phyloP scores from a whole-genome alignment of 2,113 vertebrate species.

The Osmerus mordax region DNA sequence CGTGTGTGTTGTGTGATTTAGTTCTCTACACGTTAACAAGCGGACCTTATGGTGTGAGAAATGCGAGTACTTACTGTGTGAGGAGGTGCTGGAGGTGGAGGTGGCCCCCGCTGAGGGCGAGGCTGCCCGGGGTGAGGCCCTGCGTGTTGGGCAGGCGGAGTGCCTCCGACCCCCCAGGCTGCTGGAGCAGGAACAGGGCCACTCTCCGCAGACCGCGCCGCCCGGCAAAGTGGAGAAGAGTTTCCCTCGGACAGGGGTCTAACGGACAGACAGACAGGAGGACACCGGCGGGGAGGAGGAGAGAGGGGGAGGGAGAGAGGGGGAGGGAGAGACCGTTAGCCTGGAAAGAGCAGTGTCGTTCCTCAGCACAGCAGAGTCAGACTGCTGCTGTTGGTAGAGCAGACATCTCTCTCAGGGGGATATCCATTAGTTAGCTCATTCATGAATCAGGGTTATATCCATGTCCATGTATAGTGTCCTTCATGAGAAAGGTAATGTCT shows the following conservation, averaged over 20 bases:
- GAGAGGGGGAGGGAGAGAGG: not conserved
- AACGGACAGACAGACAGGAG: conserved; percentile 5
- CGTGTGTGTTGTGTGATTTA: too few species aligned
- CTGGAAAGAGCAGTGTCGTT: too few species aligned
- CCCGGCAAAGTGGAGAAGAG: conserved; percentile 83
- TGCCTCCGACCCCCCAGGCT: conserved; percentile 77
- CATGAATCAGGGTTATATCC: too few species aligned
- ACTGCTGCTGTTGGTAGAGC: not conserved
- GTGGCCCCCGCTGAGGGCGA: conserved; percentile 80
- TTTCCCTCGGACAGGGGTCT: conserved; percentile 57
- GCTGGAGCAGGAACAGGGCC: conserved; percentile 80
- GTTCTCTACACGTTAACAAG: too few species aligned
- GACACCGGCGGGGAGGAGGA: not conserved
- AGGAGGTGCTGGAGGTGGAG: conserved; percentile 77
- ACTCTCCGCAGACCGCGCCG: conserved; percentile 76
- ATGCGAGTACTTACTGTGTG: conserved; percentile 71
- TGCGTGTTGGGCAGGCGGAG: conserved; percentile 76
- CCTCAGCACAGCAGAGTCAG: not conserved
- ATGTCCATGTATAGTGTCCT: too few species aligned
- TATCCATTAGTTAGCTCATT: not conserved
- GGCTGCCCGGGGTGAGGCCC: conserved; percentile 75
- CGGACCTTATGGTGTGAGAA: not conserved
- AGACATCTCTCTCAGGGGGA: not conserved
- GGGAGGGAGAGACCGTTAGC: not conserved
- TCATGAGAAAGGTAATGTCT: too few species aligned